Percentiles rank a stretch among this genome's conserved stretches.
Evolutionary conservation across 53 echinoderm and acorn worm species (phyloP).

Genomic region (Glandiceps talaboti): DNA sequence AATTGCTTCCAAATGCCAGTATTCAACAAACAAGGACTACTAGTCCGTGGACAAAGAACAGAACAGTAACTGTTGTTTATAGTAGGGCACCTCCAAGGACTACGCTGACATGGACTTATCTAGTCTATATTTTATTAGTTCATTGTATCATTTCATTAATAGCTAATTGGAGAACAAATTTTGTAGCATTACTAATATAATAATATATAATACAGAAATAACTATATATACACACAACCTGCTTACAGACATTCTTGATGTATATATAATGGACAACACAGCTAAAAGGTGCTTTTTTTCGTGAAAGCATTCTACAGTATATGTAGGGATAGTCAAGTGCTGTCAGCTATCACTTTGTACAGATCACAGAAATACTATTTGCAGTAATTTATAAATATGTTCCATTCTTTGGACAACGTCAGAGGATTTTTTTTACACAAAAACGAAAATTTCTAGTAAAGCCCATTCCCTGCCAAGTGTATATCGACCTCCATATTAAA

Average conservation of each 20-base stretch:
- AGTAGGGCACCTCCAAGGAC: constrained; percentile 45
- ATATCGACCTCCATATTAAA: background rate
- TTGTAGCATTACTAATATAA: background rate
- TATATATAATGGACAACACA: background rate
- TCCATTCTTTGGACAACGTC: background rate
- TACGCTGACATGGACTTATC: background rate
- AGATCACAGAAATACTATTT: background rate
- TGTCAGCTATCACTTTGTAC: background rate
- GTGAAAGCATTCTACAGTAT: no score
- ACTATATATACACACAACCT: background rate
- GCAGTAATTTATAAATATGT: background rate
- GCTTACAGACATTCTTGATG: background rate
- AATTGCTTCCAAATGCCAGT: constrained; percentile 73
- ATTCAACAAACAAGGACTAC: constrained; percentile 86
- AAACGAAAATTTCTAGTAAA: background rate
- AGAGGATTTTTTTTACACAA: background rate
- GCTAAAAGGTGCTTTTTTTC: background rate
- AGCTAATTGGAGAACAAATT: no score
- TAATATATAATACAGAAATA: background rate
- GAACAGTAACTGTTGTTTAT: constrained; percentile 17
- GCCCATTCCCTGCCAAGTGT: background rate
- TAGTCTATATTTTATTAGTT: background rate
- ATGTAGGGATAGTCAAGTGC: background rate
- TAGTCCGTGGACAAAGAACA: constrained; percentile 32
- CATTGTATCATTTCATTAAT: background rate